Percentiles rank a stretch among this genome's conserved stretches.
Conservation (phyloP, 2,113 vertebrate species). For the Oxygymnocypris stewartii region DNA sequence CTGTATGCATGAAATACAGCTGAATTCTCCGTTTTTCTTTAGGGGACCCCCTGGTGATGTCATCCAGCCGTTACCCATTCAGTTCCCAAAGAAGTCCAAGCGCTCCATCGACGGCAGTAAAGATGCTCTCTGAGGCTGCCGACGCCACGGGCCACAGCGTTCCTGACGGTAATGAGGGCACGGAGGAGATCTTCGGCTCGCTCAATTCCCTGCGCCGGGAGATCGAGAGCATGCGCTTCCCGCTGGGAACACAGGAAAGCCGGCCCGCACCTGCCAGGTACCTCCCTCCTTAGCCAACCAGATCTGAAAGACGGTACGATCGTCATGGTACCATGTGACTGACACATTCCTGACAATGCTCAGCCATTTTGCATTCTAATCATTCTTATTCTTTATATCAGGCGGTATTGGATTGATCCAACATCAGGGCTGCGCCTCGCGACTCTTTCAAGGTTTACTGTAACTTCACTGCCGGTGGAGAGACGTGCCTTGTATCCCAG, state of each 20-base stretch:
- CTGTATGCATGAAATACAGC: not conserved
- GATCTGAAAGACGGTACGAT: slow-evolving; percentile 79
- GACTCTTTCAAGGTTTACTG: slow-evolving; percentile 91
- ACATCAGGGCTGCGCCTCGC: slow-evolving; percentile 89
- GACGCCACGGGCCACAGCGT: slow-evolving; percentile 67
- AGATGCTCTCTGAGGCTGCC: slow-evolving; percentile 66
- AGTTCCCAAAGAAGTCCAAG: slow-evolving; percentile 86
- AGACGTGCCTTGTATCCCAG: slow-evolving; percentile 83
- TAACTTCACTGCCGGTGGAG: slow-evolving; percentile 85
- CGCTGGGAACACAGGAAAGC: slow-evolving; percentile 83
- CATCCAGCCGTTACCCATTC: slow-evolving; percentile 90
- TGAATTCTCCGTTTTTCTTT: not conserved
- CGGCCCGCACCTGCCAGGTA: slow-evolving; percentile 87
- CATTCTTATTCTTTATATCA: slow-evolving; percentile 53
- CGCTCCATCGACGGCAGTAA: slow-evolving; percentile 87
- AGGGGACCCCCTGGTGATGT: slow-evolving; percentile 89
- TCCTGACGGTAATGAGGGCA: slow-evolving; percentile 74
- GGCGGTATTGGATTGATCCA: slow-evolving; percentile 90
- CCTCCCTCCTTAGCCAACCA: slow-evolving; percentile 82
- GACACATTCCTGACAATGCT: not conserved
- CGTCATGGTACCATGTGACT: not conserved
- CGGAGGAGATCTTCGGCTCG: slow-evolving; percentile 88
- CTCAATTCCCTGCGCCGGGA: slow-evolving; percentile 83
- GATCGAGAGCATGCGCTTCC: slow-evolving; percentile 84
- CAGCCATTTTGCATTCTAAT: not conserved